Evolutionary conservation across 2,888 invertebrate genomes (phyloP).

Genomic region (Thereva unica): DNA sequence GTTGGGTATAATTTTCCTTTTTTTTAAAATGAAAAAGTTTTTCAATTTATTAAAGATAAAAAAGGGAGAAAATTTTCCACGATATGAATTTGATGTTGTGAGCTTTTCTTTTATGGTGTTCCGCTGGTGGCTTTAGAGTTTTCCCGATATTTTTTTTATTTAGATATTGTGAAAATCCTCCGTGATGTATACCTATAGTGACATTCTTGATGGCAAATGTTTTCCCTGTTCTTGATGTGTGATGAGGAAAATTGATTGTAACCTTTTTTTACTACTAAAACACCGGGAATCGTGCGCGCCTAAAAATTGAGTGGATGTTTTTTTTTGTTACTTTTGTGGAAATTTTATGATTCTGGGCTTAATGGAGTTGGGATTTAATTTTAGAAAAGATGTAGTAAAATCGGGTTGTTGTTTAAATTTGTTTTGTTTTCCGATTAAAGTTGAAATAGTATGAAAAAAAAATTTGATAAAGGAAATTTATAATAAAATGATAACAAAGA

Average conservation of each 20-base stretch:
- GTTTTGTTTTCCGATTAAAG: no score
- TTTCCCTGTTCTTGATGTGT: constrained; percentile 9
- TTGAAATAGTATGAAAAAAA: no score
- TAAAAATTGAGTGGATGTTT: background rate
- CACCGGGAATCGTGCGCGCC: constrained; percentile 18
- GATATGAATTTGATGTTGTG: no score
- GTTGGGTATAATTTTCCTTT: background rate
- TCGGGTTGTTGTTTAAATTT: no score
- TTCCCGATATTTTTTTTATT: background rate
- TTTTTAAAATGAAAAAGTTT: background rate
- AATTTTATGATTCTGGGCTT: background rate
- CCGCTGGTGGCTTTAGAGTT: background rate
- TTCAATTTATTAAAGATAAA: background rate
- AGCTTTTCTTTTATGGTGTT: no score
- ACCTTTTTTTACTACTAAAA: background rate
- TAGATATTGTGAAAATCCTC: constrained; percentile 1
- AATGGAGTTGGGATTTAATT: no score
- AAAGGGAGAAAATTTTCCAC: background rate
- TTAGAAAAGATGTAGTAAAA: no score
- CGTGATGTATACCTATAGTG: background rate
- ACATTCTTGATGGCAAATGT: background rate
- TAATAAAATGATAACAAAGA: no score
- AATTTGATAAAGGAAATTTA: no score
- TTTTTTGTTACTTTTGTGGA: constrained; percentile 5
- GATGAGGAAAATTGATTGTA: background rate